Conservation (phyloP, 2,113 vertebrate genomes). For the Festucalex cinctus region DNA sequence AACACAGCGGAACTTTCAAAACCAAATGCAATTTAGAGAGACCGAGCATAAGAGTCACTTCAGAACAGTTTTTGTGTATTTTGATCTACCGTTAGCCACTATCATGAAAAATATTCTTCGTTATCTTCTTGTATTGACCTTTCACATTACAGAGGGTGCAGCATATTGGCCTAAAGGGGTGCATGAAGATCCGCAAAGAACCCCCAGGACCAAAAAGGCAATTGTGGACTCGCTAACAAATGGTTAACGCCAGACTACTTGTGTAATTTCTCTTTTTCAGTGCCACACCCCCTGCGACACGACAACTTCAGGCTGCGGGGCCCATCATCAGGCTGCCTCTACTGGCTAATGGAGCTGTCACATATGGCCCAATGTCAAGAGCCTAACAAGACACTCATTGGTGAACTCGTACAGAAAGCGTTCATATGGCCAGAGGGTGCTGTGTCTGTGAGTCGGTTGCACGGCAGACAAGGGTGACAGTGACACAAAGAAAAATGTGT, state of each 20-base stretch:
- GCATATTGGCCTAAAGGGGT: slow-evolving; percentile 2
- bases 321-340: slow-evolving; percentile 57
- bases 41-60: neutral
- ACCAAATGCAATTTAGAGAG: neutral
- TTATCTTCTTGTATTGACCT: neutral
- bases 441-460: slow-evolving; percentile 28
- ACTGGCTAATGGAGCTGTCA: slow-evolving; percentile 70
- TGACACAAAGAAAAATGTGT: slow-evolving; percentile 30
- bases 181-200: slow-evolving; percentile 15
- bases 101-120: neutral
- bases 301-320: slow-evolving; percentile 42
- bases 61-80: neutral
- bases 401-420: slow-evolving; percentile 60
- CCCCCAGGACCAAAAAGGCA: slow-evolving; percentile 21
- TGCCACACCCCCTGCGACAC: slow-evolving; percentile 10
- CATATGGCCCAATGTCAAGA: slow-evolving; percentile 55
- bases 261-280: slow-evolving; percentile 16
- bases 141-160: neutral
- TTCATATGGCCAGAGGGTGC: slow-evolving; percentile 45
- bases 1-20: neutral
- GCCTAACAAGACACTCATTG: slow-evolving; percentile 69
- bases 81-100: neutral
- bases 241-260: slow-evolving; percentile 24
- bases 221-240: slow-evolving; percentile 34
- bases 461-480: slow-evolving; percentile 17